Evolutionary conservation across 2,888 invertebrate genomes (phyloP).

Genomic region (Diarsia mendica): DNA sequence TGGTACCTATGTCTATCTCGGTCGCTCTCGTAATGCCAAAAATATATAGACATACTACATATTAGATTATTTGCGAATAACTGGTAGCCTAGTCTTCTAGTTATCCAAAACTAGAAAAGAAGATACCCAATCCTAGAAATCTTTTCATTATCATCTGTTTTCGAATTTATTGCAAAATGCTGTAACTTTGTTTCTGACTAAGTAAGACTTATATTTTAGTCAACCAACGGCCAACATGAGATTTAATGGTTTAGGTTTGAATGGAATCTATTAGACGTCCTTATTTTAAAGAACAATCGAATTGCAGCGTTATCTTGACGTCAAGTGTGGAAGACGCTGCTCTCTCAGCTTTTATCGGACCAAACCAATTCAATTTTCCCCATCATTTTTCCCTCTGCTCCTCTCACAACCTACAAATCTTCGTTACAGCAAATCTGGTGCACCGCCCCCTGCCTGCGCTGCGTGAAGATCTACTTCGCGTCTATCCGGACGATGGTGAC

Average conservation of each 20-base stretch:
- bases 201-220: no score
- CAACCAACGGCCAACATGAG: no score
- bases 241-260: background rate
- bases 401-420: background rate
- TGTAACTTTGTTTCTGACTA: no score
- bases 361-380: no score
- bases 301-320: background rate
- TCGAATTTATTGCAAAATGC: background rate
- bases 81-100: no score
- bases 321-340: background rate
- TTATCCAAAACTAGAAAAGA: no score
- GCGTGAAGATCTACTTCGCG: constrained; percentile 92
- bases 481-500: constrained; percentile 90
- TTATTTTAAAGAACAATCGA: background rate
- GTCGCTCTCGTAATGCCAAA: no score
- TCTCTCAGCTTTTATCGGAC: background rate
- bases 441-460: constrained; percentile 92
- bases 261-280: background rate
- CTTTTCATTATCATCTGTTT: background rate
- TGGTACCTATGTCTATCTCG: no score
- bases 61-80: no score
- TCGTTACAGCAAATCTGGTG: constrained; percentile 93
- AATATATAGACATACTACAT: no score
- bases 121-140: background rate
- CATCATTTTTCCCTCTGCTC: background rate